phyloP scores from a whole-genome alignment of 2,113 vertebrate species.

The Eulemur rufifrons region DNA sequence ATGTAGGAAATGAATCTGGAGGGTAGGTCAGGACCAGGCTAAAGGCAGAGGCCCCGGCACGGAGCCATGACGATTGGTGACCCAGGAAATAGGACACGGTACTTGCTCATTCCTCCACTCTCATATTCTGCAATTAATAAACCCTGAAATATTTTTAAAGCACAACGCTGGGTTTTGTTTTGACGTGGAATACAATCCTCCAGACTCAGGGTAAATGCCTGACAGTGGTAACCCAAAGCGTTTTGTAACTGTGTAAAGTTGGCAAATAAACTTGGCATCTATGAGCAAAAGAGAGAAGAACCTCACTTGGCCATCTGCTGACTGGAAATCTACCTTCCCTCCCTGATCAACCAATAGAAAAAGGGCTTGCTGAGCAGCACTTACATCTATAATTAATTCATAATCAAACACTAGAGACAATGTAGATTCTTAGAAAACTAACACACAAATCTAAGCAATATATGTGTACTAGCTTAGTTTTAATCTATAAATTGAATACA shows the following conservation, averaged over 20 bases:
- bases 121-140: neutral
- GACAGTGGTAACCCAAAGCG: neutral
- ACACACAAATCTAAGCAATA: neutral
- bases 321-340: neutral
- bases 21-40: too few relatives aligned
- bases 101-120: neutral
- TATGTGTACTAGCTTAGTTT: neutral
- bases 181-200: neutral
- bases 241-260: neutral
- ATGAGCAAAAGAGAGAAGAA: neutral
- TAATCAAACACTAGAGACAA: neutral
- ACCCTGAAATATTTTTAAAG: neutral
- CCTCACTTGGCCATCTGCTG: neutral
- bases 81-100: rapidly evolving
- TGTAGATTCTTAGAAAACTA: neutral
- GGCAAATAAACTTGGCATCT: neutral
- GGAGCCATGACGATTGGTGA: neutral
- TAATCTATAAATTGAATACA: neutral
- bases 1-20: neutral
- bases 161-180: neutral
- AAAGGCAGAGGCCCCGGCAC: neutral
- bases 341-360: neutral
- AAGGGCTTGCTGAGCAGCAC: neutral
- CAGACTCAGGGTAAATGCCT: neutral
- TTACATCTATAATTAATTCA: neutral